Percentiles rank a stretch among this genome's conserved stretches.
phyloP scores from a whole-genome alignment of 2,797 vertebrate genomes.

The Helostoma temminkii region DNA sequence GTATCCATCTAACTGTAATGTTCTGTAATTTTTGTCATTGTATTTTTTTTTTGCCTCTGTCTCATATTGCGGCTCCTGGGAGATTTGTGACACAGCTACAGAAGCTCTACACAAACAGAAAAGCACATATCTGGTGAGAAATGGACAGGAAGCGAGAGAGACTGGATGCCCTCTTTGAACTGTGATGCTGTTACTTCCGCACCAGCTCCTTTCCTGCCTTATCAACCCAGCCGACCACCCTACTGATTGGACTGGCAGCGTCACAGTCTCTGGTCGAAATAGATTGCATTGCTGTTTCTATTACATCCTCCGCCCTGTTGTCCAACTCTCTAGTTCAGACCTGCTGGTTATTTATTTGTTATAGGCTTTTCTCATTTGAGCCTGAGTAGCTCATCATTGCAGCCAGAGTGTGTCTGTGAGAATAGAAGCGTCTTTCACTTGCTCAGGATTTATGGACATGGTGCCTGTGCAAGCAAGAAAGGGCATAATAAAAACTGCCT shows the following conservation, averaged over 20 bases:
- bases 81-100: slow-evolving; percentile 43
- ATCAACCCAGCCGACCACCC: slow-evolving; percentile 42
- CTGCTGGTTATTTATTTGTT: slow-evolving; percentile 79
- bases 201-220: slow-evolving; percentile 40
- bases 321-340: slow-evolving; percentile 47
- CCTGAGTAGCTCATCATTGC: slow-evolving; percentile 75
- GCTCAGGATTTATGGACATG: slow-evolving; percentile 72
- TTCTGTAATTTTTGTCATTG: background rate
- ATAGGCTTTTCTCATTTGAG: slow-evolving; percentile 76
- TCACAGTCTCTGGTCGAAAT: slow-evolving; percentile 65
- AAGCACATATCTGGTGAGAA: slow-evolving; percentile 46
- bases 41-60: slow-evolving; percentile 1
- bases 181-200: slow-evolving; percentile 51
- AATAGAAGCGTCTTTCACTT: slow-evolving; percentile 52
- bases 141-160: slow-evolving; percentile 39
- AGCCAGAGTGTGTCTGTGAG: slow-evolving; percentile 51
- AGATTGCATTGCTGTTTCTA: slow-evolving; percentile 70
- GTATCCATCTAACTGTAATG: background rate
- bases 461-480: slow-evolving; percentile 30
- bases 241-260: slow-evolving; percentile 61
- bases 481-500: slow-evolving; percentile 17
- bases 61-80: slow-evolving; percentile 15
- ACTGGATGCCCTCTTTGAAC: slow-evolving; percentile 36
- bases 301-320: slow-evolving; percentile 49
- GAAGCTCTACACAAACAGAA: slow-evolving; percentile 25